Base-by-base conservation (phyloP, 1,140 invertebrate species). In the Cyrtorhinus lividipennis region DNA sequence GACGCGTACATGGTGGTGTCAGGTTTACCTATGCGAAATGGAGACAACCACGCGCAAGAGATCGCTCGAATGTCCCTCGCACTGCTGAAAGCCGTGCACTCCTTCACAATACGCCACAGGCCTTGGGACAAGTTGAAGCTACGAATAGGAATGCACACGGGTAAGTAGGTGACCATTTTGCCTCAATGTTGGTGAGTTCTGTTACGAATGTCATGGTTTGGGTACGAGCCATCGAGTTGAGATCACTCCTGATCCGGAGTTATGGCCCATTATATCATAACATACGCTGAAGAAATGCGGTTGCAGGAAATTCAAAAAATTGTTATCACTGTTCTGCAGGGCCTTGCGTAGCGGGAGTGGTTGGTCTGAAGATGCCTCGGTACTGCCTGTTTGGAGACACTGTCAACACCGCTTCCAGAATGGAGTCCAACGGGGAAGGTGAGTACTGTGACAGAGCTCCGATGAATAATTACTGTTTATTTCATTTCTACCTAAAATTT, bases 1-100 rank as follows among this genome's bases (percentile, higher is more conserved):
- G 95, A 98, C 73, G 94, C 94, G 1, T 98, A 98, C 73, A 96
- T 98, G 87, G 91, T 85, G 65, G 88, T 92, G 0, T 90, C 88
- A 0, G 94, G 94, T 12, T 75, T 96, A 12, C 93, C 93, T 0
- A 82, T 89, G 62, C 78, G 90, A 58, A 96, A 95, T 72, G 92
- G 87, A 0, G 84, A 84, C 62, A 77, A 82, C 25, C 94, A 98
- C 73, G 92, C 92, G 0, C 81, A 85, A 18, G 92, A 96, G 76
- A 91, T 98, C 18, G 90, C 91, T 0, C 81, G 87, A 13, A 88
- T 98, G 86, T 86, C 95, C 0, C 76, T 99, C 44, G 85, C 87
- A 0, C 75, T 99, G 2, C 76, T 95, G 59, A 80, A 88, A 62
- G 86, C 87, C 18, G 90, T 98, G 1, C 80, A 85, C 69, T 86